Conservation (phyloP, 2,888 invertebrate species). For the Uropetala carovei region DNA sequence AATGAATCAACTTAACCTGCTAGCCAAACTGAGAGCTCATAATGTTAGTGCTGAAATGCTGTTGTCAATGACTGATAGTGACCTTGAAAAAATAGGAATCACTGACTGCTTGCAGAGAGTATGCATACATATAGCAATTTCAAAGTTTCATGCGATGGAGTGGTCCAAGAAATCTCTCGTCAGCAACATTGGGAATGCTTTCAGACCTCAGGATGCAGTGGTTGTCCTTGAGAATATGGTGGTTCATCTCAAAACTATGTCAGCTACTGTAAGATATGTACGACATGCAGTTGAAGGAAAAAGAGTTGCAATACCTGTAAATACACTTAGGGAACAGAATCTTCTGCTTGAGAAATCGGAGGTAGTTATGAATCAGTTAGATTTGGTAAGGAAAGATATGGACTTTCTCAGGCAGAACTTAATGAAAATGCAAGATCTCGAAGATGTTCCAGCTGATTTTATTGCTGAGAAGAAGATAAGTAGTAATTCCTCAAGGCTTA, state of each 20-base stretch:
- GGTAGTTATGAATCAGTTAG: conserved; percentile 40
- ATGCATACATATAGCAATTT: conserved; percentile 46
- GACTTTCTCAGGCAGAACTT: conserved; percentile 29
- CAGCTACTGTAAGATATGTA: conserved; percentile 47
- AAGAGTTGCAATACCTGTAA: conserved; percentile 46
- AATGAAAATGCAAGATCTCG: conserved; percentile 41
- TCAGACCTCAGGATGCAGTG: conserved; percentile 44
- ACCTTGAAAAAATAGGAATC: conserved; percentile 55
- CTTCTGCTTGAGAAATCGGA: conserved; percentile 41
- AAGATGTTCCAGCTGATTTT: conserved; percentile 49
- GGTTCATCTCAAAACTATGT: conserved; percentile 52
- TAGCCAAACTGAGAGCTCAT: conserved; percentile 44
- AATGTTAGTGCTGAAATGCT: conserved; percentile 53
- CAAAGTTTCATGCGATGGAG: conserved; percentile 50
- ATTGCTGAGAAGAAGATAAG: conserved; percentile 41
- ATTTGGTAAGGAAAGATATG: conserved; percentile 28
- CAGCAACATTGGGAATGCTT: conserved; percentile 48
- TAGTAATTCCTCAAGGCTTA: conserved; percentile 1
- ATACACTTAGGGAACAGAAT: conserved; percentile 42
- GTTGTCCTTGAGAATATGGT: conserved; percentile 48
- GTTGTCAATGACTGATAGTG: conserved; percentile 49
- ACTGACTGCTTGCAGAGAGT: conserved; percentile 55
- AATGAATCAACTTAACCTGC: conserved; percentile 34
- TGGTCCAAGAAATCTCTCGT: conserved; percentile 55
- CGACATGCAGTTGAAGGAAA: conserved; percentile 53